Conservation (phyloP, 2,113 vertebrate species). For the Mustela nigripes region DNA sequence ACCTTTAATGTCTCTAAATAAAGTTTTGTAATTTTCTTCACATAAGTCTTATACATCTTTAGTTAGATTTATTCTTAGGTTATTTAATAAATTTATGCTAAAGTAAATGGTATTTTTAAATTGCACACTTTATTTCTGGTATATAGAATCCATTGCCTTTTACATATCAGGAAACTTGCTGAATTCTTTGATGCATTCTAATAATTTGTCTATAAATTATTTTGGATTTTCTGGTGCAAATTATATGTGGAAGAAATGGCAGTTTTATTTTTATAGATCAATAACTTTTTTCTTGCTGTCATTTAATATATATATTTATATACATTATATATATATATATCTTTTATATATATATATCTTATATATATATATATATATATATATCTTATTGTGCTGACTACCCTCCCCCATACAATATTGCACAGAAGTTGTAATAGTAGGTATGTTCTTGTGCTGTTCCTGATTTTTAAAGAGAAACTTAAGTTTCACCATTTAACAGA, state of each 20-base stretch:
- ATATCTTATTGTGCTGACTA: not conserved
- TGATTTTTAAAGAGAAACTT: not conserved
- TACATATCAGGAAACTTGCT: not conserved
- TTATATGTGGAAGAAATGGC: not conserved
- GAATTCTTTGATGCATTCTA: not conserved
- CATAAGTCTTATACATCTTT: not conserved
- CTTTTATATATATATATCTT: no score
- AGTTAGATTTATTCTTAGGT: not conserved
- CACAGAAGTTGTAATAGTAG: not conserved
- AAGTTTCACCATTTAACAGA: not conserved
- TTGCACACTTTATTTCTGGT: not conserved
- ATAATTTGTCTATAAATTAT: not conserved
- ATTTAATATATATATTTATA: not conserved
- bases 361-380: not conserved
- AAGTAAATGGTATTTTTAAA: not conserved
- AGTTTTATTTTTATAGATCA: not conserved
- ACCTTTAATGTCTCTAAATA: not conserved
- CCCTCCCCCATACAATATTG: not conserved
- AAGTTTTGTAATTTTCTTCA: not conserved
- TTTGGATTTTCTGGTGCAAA: conserved; percentile 1
- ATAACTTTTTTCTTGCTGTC: not conserved
- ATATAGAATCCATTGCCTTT: not conserved
- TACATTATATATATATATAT: no score
- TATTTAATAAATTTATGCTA: not conserved
- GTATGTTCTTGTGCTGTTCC: not conserved